These are phyloP conservation scores for Syngnathoides biaculeatus DNA, from an alignment of 2,113 vertebrate genomes.

Conservation along the genomic window DNA sequence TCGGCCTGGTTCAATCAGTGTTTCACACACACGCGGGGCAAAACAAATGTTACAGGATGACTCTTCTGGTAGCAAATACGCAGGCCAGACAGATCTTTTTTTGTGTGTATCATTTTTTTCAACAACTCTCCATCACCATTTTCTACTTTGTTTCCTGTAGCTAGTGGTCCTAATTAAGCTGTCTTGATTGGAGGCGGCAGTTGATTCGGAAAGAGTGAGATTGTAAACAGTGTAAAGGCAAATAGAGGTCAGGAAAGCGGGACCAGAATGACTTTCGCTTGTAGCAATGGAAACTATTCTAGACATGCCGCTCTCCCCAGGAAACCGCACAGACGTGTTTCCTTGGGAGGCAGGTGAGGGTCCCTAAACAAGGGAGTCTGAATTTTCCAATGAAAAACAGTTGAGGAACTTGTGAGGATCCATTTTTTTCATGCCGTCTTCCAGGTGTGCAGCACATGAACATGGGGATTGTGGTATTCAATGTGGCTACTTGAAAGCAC, in stretches of 20 bases:
- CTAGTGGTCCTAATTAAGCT: conserved; percentile 42
- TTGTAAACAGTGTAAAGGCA: conserved; percentile 44
- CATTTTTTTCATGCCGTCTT: conserved; percentile 3
- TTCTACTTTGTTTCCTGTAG: conserved; percentile 28
- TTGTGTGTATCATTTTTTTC: conserved; percentile 34
- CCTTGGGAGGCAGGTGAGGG: conserved; percentile 39
- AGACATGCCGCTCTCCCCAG: conserved; percentile 41
- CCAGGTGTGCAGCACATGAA: conserved; percentile 19
- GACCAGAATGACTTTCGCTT: conserved; percentile 25
- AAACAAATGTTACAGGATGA: conserved; percentile 50
- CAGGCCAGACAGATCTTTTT: conserved; percentile 39
- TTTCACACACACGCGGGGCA: conserved; percentile 51
- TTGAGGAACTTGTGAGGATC: conserved; percentile 22
- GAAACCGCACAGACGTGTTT: conserved; percentile 46
- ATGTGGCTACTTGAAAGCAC: conserved; percentile 24
- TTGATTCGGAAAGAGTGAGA: conserved; percentile 45
- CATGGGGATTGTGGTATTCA: conserved; percentile 26
- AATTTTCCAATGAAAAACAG: conserved; percentile 45
- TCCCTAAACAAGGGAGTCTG: conserved; percentile 33
- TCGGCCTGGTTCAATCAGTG: conserved; percentile 61
- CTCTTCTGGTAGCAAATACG: conserved; percentile 41
- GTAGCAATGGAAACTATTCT: conserved; percentile 42
- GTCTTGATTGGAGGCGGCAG: conserved; percentile 47
- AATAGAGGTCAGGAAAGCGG: conserved; percentile 42
- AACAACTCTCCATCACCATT: conserved; percentile 33